Conservation (phyloP, 2,797 vertebrate genomes). For the Manis crassicaudata region DNA sequence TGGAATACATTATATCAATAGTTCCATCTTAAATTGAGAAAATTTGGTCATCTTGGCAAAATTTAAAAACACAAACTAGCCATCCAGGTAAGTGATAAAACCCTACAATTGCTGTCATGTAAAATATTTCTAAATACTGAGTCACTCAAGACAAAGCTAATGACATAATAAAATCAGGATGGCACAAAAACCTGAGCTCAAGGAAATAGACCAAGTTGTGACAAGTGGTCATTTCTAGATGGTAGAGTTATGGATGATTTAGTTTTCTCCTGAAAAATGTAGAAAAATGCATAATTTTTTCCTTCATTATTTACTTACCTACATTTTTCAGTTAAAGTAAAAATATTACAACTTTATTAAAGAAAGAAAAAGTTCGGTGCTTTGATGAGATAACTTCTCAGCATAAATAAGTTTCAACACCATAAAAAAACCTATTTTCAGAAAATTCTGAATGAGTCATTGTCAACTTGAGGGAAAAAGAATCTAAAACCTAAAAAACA, state of each 20-base stretch:
- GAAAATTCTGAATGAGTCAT: conserved; percentile 32
- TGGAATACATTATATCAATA: background rate
- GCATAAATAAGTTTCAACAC: conserved; percentile 11
- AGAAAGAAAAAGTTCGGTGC: background rate
- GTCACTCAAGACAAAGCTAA: conserved; percentile 19
- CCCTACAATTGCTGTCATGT: conserved; percentile 2
- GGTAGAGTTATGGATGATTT: background rate
- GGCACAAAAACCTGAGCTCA: background rate
- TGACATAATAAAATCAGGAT: conserved; percentile 20
- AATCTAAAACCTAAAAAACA: background rate
- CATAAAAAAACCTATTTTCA: conserved; percentile 29
- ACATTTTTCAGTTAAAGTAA: background rate
- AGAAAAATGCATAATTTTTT: conserved; percentile 16
- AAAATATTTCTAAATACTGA: conserved; percentile 45
- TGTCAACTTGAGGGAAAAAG: background rate
- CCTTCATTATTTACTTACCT: conserved; percentile 21
- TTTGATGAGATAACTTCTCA: conserved; percentile 33
- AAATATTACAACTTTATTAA: conserved; percentile 38
- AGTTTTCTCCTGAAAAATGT: conserved; percentile 38
- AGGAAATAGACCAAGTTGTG: background rate
- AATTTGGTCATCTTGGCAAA: conserved; percentile 23
- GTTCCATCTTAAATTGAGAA: conserved; percentile 20
- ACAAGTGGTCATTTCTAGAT: conserved; percentile 42
- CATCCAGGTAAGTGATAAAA: conserved; percentile 23
- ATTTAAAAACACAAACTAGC: conserved; percentile 4